Evolutionary conservation across 2,797 vertebrate species (phyloP).

Genomic region (Phalloptychus januarius): DNA sequence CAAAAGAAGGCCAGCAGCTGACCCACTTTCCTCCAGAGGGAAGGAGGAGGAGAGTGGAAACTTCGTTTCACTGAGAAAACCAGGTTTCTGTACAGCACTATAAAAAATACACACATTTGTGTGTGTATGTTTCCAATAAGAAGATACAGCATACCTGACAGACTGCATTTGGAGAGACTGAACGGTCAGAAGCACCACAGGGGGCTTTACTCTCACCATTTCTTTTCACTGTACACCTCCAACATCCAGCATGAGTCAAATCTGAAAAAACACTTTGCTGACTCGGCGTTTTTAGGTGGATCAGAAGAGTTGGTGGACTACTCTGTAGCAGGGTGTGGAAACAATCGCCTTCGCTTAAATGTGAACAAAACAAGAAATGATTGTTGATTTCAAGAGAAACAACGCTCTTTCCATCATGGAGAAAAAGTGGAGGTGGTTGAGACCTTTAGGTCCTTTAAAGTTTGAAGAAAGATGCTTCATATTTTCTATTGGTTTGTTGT

Average conservation of each 20-base stretch:
- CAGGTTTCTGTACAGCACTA: constrained; percentile 52
- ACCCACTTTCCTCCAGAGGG: constrained; percentile 63
- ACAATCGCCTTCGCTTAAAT: neutral
- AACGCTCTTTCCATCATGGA: too few species aligned
- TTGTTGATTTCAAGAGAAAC: neutral
- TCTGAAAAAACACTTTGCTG: neutral
- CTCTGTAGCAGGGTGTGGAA: neutral
- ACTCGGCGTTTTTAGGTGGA: neutral
- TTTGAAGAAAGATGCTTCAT: neutral
- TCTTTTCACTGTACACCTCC: neutral
- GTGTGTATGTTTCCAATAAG: neutral
- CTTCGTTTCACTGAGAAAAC: constrained; percentile 54
- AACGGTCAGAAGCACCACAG: neutral
- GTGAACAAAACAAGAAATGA: neutral
- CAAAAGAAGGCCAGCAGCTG: constrained; percentile 52
- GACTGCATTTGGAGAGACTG: neutral
- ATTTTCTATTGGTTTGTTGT: neutral
- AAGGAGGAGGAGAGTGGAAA: constrained; percentile 66
- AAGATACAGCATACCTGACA: neutral
- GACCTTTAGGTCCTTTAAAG: neutral
- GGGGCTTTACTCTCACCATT: too few species aligned
- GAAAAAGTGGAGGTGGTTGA: too few species aligned
- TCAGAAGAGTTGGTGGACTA: neutral
- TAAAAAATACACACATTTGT: neutral
- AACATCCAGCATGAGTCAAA: neutral